Conservation (phyloP, 2,888 invertebrate genomes). For the Lepidonotus clava region DNA sequence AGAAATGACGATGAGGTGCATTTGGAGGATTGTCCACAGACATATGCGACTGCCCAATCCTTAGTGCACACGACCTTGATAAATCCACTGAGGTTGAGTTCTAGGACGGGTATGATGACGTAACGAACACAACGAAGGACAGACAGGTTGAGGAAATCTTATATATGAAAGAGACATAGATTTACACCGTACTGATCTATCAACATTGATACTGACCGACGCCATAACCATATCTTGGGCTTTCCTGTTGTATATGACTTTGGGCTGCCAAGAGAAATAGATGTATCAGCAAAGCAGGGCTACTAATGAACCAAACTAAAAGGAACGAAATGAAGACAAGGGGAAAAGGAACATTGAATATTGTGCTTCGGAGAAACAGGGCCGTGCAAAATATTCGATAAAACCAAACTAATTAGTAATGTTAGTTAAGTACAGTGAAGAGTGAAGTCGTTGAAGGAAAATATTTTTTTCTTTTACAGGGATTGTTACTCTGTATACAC, state of each 20-base stretch:
- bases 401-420: too few relatives aligned
- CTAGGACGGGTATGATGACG: neutral
- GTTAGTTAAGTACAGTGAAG: neutral
- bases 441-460: neutral
- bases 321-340: neutral
- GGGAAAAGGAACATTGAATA: neutral
- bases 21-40: neutral
- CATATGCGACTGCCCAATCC: neutral
- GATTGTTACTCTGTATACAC: neutral
- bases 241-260: conserved; percentile 88
- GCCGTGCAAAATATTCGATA: too few relatives aligned
- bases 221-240: conserved; percentile 99
- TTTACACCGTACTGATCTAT: conserved; percentile 6
- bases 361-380: too few relatives aligned
- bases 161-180: neutral
- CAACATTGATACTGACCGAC: conserved; percentile 83
- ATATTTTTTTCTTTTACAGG: neutral
- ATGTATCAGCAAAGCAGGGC: conserved; percentile 34
- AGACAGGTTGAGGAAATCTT: conserved; percentile 24
- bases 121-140: neutral
- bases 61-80: too few relatives aligned
- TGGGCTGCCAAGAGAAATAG: conserved; percentile 55
- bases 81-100: too few relatives aligned
- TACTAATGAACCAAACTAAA: neutral
- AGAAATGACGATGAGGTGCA: too few relatives aligned